A percentile compares a stretch with the other conserved stretches of the same genome.
phyloP scores from a whole-genome alignment of 1,140 invertebrate species.

The Bombus cullumanus region DNA sequence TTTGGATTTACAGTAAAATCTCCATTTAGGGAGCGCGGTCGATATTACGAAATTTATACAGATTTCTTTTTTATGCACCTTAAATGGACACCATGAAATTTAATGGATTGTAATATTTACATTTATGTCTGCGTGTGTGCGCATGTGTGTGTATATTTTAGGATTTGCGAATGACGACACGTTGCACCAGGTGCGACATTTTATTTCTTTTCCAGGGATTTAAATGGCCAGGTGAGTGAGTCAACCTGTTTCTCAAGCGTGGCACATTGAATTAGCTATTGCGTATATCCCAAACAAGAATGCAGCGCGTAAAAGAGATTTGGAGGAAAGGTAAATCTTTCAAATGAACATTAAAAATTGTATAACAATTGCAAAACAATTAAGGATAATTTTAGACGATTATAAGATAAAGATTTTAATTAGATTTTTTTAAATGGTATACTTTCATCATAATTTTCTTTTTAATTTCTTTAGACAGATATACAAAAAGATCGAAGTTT shows the following conservation, averaged over 20 bases:
- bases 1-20: not conserved
- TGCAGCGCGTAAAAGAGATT: not conserved
- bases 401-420: no score
- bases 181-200: not conserved
- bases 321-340: not conserved
- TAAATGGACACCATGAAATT: not conserved
- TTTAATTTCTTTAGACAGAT: not conserved
- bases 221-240: slow-evolving; percentile 23
- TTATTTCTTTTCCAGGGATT: not conserved
- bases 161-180: not conserved
- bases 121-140: not conserved
- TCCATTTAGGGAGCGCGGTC: not conserved
- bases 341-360: not conserved
- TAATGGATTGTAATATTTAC: not conserved
- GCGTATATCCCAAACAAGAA: not conserved
- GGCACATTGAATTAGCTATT: not conserved
- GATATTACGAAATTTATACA: not conserved
- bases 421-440: no score
- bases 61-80: not conserved
- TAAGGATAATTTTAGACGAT: no score
- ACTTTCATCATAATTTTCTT: not conserved
- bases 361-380: no score
- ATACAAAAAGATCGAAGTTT: not conserved
- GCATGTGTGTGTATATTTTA: not conserved
- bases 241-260: slow-evolving; percentile 6